Conservation (phyloP, 2,797 vertebrate genomes). For the Melanogrammus aeglefinus region DNA sequence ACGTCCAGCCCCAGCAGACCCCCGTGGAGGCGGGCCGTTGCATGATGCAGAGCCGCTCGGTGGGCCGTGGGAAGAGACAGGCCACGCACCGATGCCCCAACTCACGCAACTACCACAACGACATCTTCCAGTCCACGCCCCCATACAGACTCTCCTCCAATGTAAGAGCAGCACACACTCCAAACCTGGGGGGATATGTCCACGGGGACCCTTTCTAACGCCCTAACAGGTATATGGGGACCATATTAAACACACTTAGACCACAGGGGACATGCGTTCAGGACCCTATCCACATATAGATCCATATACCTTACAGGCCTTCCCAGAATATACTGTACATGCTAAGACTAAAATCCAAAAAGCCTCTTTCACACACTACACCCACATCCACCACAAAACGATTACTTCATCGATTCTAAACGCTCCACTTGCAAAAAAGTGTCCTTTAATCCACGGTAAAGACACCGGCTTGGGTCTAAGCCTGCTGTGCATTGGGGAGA, state of each 20-base stretch:
- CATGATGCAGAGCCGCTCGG: constrained; percentile 94
- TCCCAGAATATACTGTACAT: background rate
- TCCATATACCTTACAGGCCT: too few species aligned
- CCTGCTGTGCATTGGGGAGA: constrained; percentile 3
- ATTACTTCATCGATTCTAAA: background rate
- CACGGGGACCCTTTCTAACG: background rate
- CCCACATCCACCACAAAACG: background rate
- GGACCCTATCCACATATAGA: background rate
- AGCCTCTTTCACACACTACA: background rate
- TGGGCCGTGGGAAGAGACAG: constrained; percentile 89
- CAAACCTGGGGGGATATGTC: background rate
- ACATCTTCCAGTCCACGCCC: constrained; percentile 86
- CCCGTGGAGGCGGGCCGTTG: constrained; percentile 68
- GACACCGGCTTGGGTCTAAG: background rate
- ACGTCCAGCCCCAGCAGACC: constrained; percentile 67
- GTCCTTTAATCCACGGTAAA: constrained; percentile 14
- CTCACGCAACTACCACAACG: constrained; percentile 80
- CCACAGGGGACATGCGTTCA: background rate
- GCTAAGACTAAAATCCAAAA: background rate
- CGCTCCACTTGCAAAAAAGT: background rate
- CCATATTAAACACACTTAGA: background rate
- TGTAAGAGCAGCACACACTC: constrained; percentile 33
- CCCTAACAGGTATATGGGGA: background rate
- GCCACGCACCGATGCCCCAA: constrained; percentile 85
- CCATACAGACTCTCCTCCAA: constrained; percentile 85